Evolutionary conservation across 2,797 vertebrate species (phyloP).

Genomic region (Astyanax mexicanus): DNA sequence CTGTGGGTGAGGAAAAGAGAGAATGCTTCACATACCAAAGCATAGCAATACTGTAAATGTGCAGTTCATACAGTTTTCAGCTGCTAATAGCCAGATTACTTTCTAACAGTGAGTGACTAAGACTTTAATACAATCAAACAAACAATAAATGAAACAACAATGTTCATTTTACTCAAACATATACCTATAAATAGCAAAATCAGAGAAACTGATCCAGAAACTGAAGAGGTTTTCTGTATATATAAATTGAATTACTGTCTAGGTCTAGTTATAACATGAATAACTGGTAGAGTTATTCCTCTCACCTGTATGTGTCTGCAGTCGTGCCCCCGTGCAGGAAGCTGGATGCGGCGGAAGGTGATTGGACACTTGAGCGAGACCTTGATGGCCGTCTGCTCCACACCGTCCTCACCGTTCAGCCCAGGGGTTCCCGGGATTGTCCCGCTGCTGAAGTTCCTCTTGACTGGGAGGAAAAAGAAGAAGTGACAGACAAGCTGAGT

Average conservation of each 20-base stretch:
- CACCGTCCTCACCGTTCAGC: constrained; percentile 92
- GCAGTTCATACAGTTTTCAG: not conserved
- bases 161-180: too few species aligned
- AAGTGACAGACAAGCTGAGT: not conserved
- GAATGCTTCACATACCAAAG: not conserved
- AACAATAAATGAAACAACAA: too few species aligned
- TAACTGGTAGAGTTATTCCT: not conserved
- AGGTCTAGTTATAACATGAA: too few species aligned
- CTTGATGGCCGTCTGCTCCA: constrained; percentile 96
- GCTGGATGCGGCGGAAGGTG: constrained; percentile 95
- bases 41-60: not conserved
- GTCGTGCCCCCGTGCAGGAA: constrained; percentile 93
- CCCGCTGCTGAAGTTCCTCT: constrained; percentile 94
- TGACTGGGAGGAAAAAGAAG: constrained; percentile 80
- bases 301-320: constrained; percentile 92
- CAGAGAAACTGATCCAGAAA: too few species aligned
- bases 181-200: too few species aligned
- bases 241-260: too few species aligned
- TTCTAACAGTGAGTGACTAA: too few species aligned
- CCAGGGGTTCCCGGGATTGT: constrained; percentile 92
- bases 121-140: too few species aligned
- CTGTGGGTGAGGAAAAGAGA: constrained; percentile 64
- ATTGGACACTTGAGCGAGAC: constrained; percentile 97
- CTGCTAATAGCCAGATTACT: too few species aligned
- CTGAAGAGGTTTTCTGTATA: too few species aligned